phyloP scores from a whole-genome alignment of 2,797 vertebrate genomes.

The Craterocephalus amniculus region DNA sequence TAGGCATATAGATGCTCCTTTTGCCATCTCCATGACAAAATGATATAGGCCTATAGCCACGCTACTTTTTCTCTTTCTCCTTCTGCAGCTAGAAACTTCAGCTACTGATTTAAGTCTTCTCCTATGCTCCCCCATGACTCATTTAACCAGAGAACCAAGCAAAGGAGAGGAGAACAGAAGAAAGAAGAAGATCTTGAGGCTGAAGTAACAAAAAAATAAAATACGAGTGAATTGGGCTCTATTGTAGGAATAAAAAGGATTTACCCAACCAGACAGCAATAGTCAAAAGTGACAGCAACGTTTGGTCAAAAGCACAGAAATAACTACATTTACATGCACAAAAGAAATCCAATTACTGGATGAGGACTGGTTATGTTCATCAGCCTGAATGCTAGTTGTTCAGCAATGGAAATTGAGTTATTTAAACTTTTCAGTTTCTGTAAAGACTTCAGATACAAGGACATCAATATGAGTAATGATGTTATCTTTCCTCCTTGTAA shows the following conservation, averaged over 20 bases:
- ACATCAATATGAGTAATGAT: slow-evolving; percentile 17
- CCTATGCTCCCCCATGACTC: slow-evolving; percentile 73
- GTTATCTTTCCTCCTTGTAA: slow-evolving; percentile 12
- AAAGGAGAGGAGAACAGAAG: slow-evolving; percentile 27
- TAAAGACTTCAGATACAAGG: slow-evolving; percentile 18
- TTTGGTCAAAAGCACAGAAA: slow-evolving; percentile 17
- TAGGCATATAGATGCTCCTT: slow-evolving; percentile 16
- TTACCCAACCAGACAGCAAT: slow-evolving; percentile 9
- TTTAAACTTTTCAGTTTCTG: slow-evolving; percentile 25
- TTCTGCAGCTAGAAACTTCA: slow-evolving; percentile 73
- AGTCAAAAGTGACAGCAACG: slow-evolving; percentile 5
- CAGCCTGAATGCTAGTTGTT: slow-evolving; percentile 2
- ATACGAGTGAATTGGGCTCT: slow-evolving; percentile 9
- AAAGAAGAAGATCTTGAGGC: slow-evolving; percentile 21
- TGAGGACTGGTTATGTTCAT: slow-evolving; percentile 12
- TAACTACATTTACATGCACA: slow-evolving; percentile 18
- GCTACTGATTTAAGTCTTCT: slow-evolving; percentile 71
- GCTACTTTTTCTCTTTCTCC: slow-evolving; percentile 31
- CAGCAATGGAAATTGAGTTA: neutral
- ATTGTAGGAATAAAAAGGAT: slow-evolving; percentile 7
- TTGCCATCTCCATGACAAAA: slow-evolving; percentile 41
- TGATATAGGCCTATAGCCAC: slow-evolving; percentile 20
- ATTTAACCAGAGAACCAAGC: slow-evolving; percentile 63
- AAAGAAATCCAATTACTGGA: slow-evolving; percentile 21
- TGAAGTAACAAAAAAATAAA: slow-evolving; percentile 39